Evolutionary conservation across 2,888 invertebrate species (phyloP).

Genomic region (Achlya flavicornis): DNA sequence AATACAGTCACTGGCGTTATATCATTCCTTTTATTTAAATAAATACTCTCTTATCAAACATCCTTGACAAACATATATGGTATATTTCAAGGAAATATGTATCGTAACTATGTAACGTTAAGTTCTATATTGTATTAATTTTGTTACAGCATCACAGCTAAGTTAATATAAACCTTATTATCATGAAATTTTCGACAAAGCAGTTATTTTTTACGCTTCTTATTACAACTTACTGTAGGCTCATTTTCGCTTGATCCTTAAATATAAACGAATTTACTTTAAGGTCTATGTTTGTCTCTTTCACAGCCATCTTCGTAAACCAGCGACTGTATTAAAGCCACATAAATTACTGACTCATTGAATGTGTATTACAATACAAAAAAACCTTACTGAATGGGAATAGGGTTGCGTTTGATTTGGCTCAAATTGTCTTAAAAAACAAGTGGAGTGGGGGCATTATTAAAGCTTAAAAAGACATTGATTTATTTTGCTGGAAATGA

Average conservation of each 20-base stretch:
- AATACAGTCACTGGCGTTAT: neutral
- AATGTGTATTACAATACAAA: constrained; percentile 19
- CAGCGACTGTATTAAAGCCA: neutral
- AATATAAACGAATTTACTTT: no score
- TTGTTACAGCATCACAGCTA: no score
- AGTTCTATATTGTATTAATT: no score
- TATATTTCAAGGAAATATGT: neutral
- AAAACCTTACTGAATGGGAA: constrained; percentile 32
- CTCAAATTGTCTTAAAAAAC: neutral
- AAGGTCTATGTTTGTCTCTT: neutral
- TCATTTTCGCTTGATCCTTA: no score
- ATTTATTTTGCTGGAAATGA: no score
- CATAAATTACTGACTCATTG: neutral
- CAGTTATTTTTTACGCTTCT: no score
- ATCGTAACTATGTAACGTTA: neutral
- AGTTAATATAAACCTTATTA: neutral
- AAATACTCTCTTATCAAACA: no score
- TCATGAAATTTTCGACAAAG: no score
- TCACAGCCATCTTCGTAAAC: constrained; percentile 1
- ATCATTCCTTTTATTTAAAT: neutral
- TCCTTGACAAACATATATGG: neutral
- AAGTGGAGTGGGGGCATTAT: neutral
- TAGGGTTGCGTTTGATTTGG: constrained; percentile 29
- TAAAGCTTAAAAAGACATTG: neutral
- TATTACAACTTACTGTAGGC: no score